These are phyloP conservation scores for Rhinolophus ferrumequinum DNA, from an alignment of 2,113 vertebrate species.

Conservation along the genomic window DNA sequence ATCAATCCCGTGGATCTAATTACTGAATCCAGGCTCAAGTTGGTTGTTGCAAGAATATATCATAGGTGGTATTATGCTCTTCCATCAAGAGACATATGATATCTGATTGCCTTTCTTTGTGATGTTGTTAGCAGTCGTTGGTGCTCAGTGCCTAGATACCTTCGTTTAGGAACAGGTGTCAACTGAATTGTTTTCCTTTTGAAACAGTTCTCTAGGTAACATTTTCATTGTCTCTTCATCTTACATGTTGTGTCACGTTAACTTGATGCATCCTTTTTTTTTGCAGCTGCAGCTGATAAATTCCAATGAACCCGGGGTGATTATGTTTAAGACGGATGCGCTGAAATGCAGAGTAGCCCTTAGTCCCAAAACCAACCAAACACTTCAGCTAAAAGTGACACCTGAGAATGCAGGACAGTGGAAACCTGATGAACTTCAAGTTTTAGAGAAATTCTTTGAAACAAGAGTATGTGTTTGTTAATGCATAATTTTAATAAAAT, in stretches of 20 bases:
- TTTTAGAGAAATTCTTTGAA: constrained; percentile 99
- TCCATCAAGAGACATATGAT: background rate
- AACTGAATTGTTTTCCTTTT: constrained; percentile 48
- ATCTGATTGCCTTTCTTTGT: background rate
- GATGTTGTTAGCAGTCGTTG: background rate
- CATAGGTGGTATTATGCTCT: background rate
- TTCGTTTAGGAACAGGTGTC: background rate
- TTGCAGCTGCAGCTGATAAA: constrained; percentile 95
- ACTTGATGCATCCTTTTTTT: constrained; percentile 54
- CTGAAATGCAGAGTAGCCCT: constrained; percentile 98
- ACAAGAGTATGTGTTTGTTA: constrained; percentile 90
- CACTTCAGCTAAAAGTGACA: constrained; percentile 98
- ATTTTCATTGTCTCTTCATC: background rate
- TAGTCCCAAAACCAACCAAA: constrained; percentile 98
- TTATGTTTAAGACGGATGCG: constrained; percentile 99
- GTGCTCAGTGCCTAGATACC: background rate
- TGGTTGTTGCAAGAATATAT: constrained; percentile 2
- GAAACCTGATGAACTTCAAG: constrained; percentile 98
- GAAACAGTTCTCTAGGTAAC: constrained; percentile 5
- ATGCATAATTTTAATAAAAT: constrained; percentile 23
- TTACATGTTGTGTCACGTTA: constrained; percentile 1
- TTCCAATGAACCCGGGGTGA: constrained; percentile 98
- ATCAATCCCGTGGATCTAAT: background rate
- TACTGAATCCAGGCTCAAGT: constrained; percentile 10
- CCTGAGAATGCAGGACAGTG: constrained; percentile 97